Evolutionary conservation across 2,797 vertebrate species (phyloP), one percentile per base, ranked within the genome.

Genomic region (Girardinus metallicus): DNA sequence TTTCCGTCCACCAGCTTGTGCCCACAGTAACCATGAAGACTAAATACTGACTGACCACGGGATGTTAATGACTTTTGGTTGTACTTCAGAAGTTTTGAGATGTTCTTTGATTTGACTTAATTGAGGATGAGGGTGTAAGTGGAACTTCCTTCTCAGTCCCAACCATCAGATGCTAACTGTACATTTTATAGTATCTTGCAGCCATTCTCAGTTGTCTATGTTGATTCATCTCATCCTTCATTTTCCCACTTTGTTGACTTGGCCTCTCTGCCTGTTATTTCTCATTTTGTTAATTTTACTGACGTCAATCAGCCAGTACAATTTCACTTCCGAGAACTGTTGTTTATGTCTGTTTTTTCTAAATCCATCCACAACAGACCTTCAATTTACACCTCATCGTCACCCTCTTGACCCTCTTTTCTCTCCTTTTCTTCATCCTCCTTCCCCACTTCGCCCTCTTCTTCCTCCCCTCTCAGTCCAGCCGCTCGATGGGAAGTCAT

Each of bases 401-500:
- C 93, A 89, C 88, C 88, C 90, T 75, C 82, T 80, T 93, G 89
- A 93, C 91, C 92, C 86, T 79, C 79, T 86, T 87, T 85, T 86
- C 85, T 82, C 75, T 87, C 76, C 78, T 81, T 74, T 23, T 82
- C 82, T 84, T 84, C 89, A 80, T 83, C 88, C 80, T 87, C 73
- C 83, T 85, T 83, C 86, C 77, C 85, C 86, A 84, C 86, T 83
- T 83, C 76, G 77, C 87, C 83, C 84, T 75, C 80, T 87, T 84
- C 87, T 85, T 62, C 68, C 80, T 68, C 75, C 79, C 74, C 86
- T 85, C 84, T 76, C 74, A 76, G 86, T 74, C 84, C 74, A 84
- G 77, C 81, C 39, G 78, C 85, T 81, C 90, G 91, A 93, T 95
- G 95, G 95, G 95, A 96, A 96, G 94, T 96, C 96, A 96, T 93